Percentiles rank a stretch among this genome's conserved stretches.
Evolutionary conservation across 2,888 invertebrate species (phyloP).

Genomic region (Cryptocephalus moraei): DNA sequence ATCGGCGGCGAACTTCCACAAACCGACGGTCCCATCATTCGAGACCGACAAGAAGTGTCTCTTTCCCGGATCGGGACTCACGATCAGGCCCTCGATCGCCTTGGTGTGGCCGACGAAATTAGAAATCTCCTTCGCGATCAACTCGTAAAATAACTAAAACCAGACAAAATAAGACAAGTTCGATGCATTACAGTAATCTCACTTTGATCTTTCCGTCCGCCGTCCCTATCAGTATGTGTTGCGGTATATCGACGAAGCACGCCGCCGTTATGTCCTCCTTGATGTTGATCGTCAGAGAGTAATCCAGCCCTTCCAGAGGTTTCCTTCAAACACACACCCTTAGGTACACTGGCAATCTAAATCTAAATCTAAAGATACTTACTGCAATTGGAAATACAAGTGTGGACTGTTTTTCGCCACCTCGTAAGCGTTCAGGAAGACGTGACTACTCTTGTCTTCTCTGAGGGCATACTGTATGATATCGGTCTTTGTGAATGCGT

Average conservation of each 20-base stretch:
- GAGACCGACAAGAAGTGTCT: conserved; percentile 50
- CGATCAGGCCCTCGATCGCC: conserved; percentile 42
- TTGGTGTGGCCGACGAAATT: conserved; percentile 40
- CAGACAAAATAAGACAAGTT: neutral
- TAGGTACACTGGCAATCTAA: neutral
- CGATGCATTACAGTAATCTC: conserved; percentile 10
- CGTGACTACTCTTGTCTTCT: conserved; percentile 46
- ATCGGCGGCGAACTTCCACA: conserved; percentile 42
- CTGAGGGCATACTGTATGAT: conserved; percentile 61
- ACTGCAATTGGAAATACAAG: conserved; percentile 55
- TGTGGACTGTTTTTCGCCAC: conserved; percentile 42
- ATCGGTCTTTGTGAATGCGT: conserved; percentile 51
- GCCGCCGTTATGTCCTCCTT: conserved; percentile 46
- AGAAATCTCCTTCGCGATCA: conserved; percentile 44
- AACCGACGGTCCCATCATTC: conserved; percentile 45
- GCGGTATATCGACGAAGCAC: conserved; percentile 42
- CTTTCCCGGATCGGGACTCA: conserved; percentile 43
- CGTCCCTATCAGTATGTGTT: conserved; percentile 41
- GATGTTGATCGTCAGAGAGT: conserved; percentile 46
- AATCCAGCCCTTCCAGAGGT: conserved; percentile 22
- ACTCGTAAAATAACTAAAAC: conserved; percentile 49
- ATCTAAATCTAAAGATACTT: conserved; percentile 29
- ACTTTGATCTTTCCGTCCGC: conserved; percentile 40
- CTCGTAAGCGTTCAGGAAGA: conserved; percentile 39
- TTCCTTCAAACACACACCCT: conserved; percentile 14